These are phyloP conservation scores for Anomalospiza imberbis DNA, from an alignment of 2,797 vertebrate genomes.

Conservation along the genomic window DNA sequence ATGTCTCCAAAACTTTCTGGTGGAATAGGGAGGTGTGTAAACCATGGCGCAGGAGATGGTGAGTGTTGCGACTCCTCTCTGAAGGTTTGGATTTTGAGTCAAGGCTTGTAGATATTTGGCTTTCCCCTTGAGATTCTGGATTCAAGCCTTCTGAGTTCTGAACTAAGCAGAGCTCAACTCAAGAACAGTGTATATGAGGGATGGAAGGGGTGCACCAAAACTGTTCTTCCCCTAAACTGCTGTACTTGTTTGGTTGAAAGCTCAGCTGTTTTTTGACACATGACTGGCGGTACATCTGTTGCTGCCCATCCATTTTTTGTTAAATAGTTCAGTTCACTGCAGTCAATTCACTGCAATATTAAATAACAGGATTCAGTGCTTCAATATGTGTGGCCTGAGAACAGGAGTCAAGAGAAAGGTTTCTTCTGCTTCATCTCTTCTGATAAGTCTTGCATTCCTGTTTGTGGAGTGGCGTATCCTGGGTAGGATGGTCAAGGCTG, in stretches of 20 bases:
- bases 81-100: not conserved
- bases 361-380: not conserved
- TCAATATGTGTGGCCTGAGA: too few relatives aligned
- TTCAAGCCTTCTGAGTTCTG: not conserved
- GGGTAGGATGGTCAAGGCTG: not conserved
- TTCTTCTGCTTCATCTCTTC: not conserved
- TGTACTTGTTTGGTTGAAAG: not conserved
- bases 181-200: not conserved
- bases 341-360: not conserved
- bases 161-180: not conserved
- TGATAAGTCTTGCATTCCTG: not conserved
- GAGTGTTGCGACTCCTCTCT: not conserved
- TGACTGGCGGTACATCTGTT: not conserved
- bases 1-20: accelerated
- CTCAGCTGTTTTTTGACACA: not conserved
- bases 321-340: not conserved
- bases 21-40: not conserved
- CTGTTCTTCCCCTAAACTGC: not conserved
- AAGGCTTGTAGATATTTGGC: not conserved
- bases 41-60: not conserved
- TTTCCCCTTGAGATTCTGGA: not conserved
- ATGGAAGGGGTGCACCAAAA: not conserved
- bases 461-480: not conserved
- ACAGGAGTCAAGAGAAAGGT: not conserved
- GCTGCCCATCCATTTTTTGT: not conserved